Evolutionary conservation across 2,888 invertebrate genomes (phyloP).

Genomic region (Cybosia mesomella): DNA sequence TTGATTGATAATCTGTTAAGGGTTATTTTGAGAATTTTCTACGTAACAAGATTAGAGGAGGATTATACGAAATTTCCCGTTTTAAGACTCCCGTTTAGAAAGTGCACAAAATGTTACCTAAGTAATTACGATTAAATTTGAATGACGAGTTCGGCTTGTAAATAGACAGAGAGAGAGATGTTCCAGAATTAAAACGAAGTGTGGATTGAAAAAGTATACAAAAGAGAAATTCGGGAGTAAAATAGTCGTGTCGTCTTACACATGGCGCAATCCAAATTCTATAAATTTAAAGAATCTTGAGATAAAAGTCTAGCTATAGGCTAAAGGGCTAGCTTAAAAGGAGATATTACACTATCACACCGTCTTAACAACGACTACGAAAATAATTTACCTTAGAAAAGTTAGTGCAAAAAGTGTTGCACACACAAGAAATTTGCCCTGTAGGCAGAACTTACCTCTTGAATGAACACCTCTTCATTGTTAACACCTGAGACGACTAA

Average conservation of each 20-base stretch:
- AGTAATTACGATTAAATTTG: neutral
- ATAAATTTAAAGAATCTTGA: too few relatives aligned
- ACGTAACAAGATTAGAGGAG: neutral
- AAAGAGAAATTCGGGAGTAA: neutral
- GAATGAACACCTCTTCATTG: slow-evolving; percentile 68
- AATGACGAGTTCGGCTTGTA: neutral
- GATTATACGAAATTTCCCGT: neutral
- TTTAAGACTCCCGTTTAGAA: neutral
- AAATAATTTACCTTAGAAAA: too few relatives aligned
- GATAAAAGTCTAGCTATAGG: too few relatives aligned
- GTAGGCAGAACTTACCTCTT: slow-evolving; percentile 65
- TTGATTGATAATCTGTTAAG: slow-evolving; percentile 1
- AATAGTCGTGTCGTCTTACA: too few relatives aligned
- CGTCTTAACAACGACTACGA: too few relatives aligned
- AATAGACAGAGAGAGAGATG: neutral
- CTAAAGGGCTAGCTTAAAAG: too few relatives aligned
- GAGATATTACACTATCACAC: too few relatives aligned
- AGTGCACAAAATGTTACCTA: neutral
- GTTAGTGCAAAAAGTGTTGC: too few relatives aligned
- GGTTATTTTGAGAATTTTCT: neutral
- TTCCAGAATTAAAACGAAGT: neutral
- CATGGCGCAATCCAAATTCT: too few relatives aligned
- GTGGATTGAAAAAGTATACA: neutral
- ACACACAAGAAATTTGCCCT: neutral
- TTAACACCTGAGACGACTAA: slow-evolving; percentile 60